Conservation (phyloP, 2,797 vertebrate genomes). For the Micromesistius poutassou region DNA sequence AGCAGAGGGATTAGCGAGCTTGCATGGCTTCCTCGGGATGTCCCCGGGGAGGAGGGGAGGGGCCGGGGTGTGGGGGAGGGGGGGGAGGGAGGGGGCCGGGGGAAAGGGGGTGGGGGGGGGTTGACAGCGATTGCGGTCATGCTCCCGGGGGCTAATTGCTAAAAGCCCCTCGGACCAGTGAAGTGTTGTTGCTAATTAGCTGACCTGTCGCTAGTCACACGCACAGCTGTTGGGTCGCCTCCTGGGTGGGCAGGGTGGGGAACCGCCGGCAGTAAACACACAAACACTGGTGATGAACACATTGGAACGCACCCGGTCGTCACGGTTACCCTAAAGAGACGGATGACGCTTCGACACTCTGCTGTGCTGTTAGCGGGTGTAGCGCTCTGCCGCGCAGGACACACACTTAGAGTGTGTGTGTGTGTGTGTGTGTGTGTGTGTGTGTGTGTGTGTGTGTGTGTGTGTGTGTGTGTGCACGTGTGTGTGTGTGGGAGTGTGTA, state of each 20-base stretch:
- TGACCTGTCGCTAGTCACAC: constrained; percentile 65
- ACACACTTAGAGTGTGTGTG: background rate
- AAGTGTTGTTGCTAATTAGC: constrained; percentile 58
- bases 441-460: too few species aligned
- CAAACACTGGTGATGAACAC: background rate
- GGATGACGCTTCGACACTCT: background rate
- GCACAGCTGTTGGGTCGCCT: constrained; percentile 54
- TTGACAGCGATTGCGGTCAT: constrained; percentile 58
- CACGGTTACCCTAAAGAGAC: background rate
- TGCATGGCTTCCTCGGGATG: constrained; percentile 32
- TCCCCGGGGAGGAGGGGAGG: constrained; percentile 8
- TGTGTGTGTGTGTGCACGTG: too few species aligned
- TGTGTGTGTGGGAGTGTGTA: too few species aligned
- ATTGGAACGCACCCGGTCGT: background rate
- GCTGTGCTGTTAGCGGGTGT: background rate
- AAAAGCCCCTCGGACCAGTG: constrained; percentile 47
- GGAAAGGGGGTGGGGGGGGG: too few species aligned
- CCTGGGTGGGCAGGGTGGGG: constrained; percentile 37
- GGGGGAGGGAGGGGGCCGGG: too few species aligned
- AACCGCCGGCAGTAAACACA: background rate
- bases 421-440: too few species aligned
- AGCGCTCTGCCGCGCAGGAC: background rate
- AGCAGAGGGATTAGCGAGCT: constrained; percentile 11
- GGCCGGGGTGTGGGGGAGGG: too few species aligned
- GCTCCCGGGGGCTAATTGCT: constrained; percentile 49